phyloP scores from a whole-genome alignment of 2,113 vertebrate genomes.

The Dipodomys stephensi region DNA sequence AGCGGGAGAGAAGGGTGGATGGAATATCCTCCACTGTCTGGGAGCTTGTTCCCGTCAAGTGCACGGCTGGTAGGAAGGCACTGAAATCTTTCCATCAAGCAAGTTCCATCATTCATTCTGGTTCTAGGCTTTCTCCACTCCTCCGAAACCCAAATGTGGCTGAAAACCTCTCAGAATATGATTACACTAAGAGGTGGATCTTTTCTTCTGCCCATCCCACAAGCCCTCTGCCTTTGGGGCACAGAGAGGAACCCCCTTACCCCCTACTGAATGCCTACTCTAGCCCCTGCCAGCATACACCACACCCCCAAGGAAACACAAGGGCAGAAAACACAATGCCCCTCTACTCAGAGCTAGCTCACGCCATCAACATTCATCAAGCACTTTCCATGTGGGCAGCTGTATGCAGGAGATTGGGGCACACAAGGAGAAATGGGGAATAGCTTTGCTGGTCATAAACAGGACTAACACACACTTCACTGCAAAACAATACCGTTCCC shows the following conservation, averaged over 20 bases:
- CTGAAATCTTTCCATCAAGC: neutral
- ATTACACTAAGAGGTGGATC: neutral
- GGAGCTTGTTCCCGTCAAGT: neutral
- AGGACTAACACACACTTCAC: neutral
- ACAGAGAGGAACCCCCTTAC: neutral
- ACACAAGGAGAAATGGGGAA: neutral
- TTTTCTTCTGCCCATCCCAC: neutral
- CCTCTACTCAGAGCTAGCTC: neutral
- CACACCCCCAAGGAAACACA: neutral
- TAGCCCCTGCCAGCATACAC: neutral
- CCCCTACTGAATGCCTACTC: neutral
- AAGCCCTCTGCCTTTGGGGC: neutral
- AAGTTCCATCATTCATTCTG: neutral
- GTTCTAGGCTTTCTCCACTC: neutral
- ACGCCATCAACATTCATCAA: neutral
- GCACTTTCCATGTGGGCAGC: neutral
- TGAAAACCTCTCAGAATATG: neutral
- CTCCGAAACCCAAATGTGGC: neutral
- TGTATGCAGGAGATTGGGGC: neutral
- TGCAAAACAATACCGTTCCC: neutral
- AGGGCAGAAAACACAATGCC: neutral
- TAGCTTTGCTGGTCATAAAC: neutral
- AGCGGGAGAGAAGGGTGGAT: neutral
- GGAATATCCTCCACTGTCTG: neutral
- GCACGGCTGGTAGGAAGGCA: neutral